Conservation (phyloP, 2,888 invertebrate genomes). For the Silvanus unidentatus region DNA sequence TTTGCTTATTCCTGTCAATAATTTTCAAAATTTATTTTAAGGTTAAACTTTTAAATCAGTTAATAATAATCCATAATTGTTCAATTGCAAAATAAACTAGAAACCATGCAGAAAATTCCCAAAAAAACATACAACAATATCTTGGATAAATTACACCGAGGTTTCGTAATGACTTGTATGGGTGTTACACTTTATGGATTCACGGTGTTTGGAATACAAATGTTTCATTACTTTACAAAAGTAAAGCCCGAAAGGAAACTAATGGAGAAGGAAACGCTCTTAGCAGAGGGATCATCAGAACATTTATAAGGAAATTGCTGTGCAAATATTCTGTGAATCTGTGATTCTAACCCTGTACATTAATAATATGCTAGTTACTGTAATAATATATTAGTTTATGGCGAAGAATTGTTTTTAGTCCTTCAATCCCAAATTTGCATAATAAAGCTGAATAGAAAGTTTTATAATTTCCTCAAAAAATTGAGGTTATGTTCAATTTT, state of each 20-base stretch:
- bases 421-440: neutral
- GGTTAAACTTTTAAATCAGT: no score
- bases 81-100: no score
- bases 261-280: slow-evolving; percentile 43
- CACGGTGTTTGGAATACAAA: slow-evolving; percentile 15
- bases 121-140: slow-evolving; percentile 33
- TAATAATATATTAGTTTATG: neutral
- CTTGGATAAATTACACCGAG: slow-evolving; percentile 51
- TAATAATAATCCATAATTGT: no score
- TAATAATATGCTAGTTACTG: no score
- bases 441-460: no score
- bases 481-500: no score
- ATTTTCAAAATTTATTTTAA: no score
- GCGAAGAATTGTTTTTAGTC: neutral
- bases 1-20: no score
- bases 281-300: slow-evolving; percentile 47
- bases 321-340: neutral
- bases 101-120: slow-evolving; percentile 39
- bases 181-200: slow-evolving; percentile 52
- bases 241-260: slow-evolving; percentile 46
- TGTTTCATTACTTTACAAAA: slow-evolving; percentile 49
- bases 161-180: slow-evolving; percentile 51
- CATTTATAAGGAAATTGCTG: slow-evolving; percentile 36
- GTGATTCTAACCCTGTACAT: neutral
- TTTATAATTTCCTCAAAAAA: no score